phyloP scores from a whole-genome alignment of 1,140 invertebrate species.

The Pogonus chalceus region DNA sequence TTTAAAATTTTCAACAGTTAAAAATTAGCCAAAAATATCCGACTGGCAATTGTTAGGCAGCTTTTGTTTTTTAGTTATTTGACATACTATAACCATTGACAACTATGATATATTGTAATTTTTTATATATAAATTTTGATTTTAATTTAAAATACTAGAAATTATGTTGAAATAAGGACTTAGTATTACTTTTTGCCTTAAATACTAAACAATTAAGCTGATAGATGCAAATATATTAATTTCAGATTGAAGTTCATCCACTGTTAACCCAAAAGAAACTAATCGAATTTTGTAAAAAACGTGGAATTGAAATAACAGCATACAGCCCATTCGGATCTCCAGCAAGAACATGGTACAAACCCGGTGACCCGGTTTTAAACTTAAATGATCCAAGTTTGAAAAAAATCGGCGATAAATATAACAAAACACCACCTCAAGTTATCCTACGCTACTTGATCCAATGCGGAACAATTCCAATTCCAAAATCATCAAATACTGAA shows the following conservation, averaged over 20 bases:
- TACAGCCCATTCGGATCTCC: conserved; percentile 54
- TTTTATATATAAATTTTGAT: too few relatives aligned
- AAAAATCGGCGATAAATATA: conserved; percentile 49
- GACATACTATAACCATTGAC: conserved; percentile 8
- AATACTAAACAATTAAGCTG: too few relatives aligned
- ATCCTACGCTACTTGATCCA: conserved; percentile 43
- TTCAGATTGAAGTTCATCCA: conserved; percentile 64
- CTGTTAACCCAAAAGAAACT: conserved; percentile 56
- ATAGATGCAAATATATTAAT: too few relatives aligned
- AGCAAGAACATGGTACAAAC: conserved; percentile 52
- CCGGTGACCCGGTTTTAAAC: conserved; percentile 49
- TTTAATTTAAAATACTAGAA: too few relatives aligned
- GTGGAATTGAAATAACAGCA: conserved; percentile 46
- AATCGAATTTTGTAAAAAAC: conserved; percentile 47
- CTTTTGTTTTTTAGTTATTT: too few relatives aligned
- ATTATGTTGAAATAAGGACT: too few relatives aligned
- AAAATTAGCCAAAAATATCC: too few relatives aligned
- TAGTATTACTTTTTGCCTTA: too few relatives aligned
- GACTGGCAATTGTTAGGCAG: too few relatives aligned
- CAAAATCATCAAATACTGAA: conserved; percentile 48
- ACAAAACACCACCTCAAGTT: conserved; percentile 52
- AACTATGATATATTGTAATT: too few relatives aligned
- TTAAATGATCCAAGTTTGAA: conserved; percentile 47
- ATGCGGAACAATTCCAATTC: conserved; percentile 46
- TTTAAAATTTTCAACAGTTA: too few relatives aligned